phyloP scores from a whole-genome alignment of 2,888 invertebrate genomes.

The Drosophila mimica region DNA sequence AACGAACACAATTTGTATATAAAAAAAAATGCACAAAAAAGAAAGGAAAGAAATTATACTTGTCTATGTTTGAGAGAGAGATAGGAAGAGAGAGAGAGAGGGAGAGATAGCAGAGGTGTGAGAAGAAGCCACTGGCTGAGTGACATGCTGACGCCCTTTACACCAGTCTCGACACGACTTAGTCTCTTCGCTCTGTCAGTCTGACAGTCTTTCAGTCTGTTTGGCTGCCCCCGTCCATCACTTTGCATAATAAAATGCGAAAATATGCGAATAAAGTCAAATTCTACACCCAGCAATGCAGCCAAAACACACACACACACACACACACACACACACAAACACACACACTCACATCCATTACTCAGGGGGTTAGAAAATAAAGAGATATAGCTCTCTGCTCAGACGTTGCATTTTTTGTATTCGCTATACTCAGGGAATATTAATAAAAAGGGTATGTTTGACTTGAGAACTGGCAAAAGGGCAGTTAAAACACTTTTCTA shows the following conservation, averaged over 20 bases:
- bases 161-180: slow-evolving; percentile 18
- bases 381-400: slow-evolving; percentile 30
- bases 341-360: slow-evolving; percentile 25
- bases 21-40: slow-evolving; percentile 10
- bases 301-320: slow-evolving; percentile 41
- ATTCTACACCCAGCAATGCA: slow-evolving; percentile 57
- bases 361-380: slow-evolving; percentile 29
- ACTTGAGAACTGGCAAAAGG: background rate
- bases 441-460: background rate
- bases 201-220: slow-evolving; percentile 41
- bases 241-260: slow-evolving; percentile 83
- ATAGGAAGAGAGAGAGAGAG: slow-evolving; percentile 15
- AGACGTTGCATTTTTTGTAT: slow-evolving; percentile 36
- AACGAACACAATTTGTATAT: slow-evolving; percentile 37
- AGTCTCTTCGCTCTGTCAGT: slow-evolving; percentile 29
- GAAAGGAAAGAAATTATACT: slow-evolving; percentile 35
- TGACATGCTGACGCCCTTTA: slow-evolving; percentile 75
- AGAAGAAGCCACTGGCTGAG: slow-evolving; percentile 49
- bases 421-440: background rate
- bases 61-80: slow-evolving; percentile 27
- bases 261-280: slow-evolving; percentile 78
- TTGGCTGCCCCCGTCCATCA: slow-evolving; percentile 61
- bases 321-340: slow-evolving; percentile 35
- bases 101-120: slow-evolving; percentile 15
- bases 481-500: background rate